Conservation (phyloP, 2,113 vertebrate genomes). For the Vimba vimba region DNA sequence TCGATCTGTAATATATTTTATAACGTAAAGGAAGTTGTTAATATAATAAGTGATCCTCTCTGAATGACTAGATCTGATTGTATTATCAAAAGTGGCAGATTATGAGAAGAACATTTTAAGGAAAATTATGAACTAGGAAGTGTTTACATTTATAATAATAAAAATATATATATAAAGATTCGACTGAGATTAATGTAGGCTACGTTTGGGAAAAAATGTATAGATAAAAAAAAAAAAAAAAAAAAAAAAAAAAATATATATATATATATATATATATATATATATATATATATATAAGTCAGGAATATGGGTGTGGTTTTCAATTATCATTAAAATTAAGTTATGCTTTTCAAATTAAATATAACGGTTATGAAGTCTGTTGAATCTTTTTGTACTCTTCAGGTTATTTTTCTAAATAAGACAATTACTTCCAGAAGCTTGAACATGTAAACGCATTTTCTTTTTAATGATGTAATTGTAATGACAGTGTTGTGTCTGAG, state of each 20-base stretch:
- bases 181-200: too few species aligned
- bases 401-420: slow-evolving; percentile 16
- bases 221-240: too few species aligned
- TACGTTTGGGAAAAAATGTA: not conserved
- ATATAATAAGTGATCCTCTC: not conserved
- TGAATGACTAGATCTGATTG: not conserved
- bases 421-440: slow-evolving; percentile 36
- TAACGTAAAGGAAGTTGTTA: not conserved
- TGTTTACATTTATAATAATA: too few species aligned
- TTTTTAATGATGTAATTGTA: slow-evolving; percentile 20
- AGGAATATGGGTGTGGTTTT: not conserved
- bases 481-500: slow-evolving; percentile 27
- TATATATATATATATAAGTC: too few species aligned
- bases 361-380: not conserved
- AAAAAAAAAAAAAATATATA: too few species aligned
- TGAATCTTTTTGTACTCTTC: slow-evolving; percentile 2
- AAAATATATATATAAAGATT: too few species aligned
- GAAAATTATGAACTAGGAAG: not conserved
- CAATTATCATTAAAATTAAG: not conserved
- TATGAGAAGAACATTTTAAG: not conserved
- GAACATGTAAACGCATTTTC: slow-evolving; percentile 17
- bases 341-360: slow-evolving; percentile 20
- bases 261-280: too few species aligned
- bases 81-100: not conserved
- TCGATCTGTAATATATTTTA: not conserved